Evolutionary conservation across 2,797 vertebrate genomes (phyloP), one percentile per base, ranked within the genome.

Genomic region (Amphiprion clarkii): DNA sequence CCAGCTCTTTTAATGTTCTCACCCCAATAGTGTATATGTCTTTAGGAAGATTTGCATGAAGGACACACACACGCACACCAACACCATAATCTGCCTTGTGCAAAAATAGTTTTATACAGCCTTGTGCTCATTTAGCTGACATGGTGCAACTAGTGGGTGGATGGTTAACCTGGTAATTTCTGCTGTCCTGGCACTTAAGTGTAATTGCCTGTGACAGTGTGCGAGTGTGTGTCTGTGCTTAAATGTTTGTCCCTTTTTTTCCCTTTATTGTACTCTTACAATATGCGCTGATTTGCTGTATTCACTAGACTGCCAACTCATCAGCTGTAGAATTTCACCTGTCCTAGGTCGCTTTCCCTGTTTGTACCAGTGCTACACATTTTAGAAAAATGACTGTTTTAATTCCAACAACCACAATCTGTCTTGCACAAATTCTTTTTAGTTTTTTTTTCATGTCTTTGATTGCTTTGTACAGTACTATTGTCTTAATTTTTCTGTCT

Each of bases 141-240:
- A 74, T 67, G 67, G 90, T 84, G 79, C 79, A 94, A 89, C 81
- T 71, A 76, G 77, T 89, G 82, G 82, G 93, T 95, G 92, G 93
- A 95, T 95, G 89, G 92, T 95, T 95, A 95, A 96, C 94, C 83
- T 81, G 68, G 74, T 76, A 0, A 71, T 91, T 94, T 94, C 80
- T 95, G 95, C 95, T 95, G 93, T 79, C 70, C 64, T 90, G 80
- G 93, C 95, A 94, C 87, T 93, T 84, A 83, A 78, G 91, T 84
- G 82, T 91, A 93, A 95, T 95, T 94, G 87, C 88, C 92, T 89
- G 90, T 93, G 86, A 92, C 93, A 78, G 3, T 60, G 48, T 74
- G 54, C 58, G 71, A 67, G 62, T 29, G 54, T 60, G 71, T 61
- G 46, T 23, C 67, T 27, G 42, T 27, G 39, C 29, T 57, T 60